These are phyloP conservation scores for Apoda limacodes DNA, from an alignment of 2,888 invertebrate species.

Conservation along the genomic window DNA sequence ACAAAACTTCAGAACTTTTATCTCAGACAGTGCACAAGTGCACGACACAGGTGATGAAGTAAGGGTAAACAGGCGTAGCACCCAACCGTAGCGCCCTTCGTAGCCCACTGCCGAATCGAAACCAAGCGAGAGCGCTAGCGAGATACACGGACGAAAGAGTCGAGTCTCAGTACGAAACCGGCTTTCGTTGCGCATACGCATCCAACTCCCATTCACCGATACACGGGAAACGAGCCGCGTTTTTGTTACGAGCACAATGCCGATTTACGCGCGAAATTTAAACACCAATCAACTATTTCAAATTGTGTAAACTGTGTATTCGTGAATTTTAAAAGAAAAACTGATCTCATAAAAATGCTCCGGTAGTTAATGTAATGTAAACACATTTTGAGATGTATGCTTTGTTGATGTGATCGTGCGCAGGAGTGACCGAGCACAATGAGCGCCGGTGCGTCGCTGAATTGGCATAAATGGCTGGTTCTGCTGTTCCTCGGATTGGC, in stretches of 20 bases:
- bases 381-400: conserved; percentile 25
- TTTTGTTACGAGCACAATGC: conserved; percentile 32
- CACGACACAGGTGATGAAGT: conserved; percentile 32
- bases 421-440: conserved; percentile 51
- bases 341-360: conserved; percentile 21
- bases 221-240: conserved; percentile 24
- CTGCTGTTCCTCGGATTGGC: conserved; percentile 66
- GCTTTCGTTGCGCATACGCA: conserved; percentile 59
- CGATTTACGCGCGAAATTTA: conserved; percentile 25
- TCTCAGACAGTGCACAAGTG: conserved; percentile 6
- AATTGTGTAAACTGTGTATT: conserved; percentile 6
- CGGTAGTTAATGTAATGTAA: conserved; percentile 23
- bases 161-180: conserved; percentile 43
- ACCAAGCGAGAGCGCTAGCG: conserved; percentile 30
- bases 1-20: conserved; percentile 18
- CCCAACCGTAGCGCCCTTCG: conserved; percentile 46
- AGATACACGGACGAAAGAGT: conserved; percentile 15
- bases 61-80: conserved; percentile 46
- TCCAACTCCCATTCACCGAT: conserved; percentile 22
- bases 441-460: conserved; percentile 52
- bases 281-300: too few species aligned
- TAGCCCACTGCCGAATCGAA: conserved; percentile 41
- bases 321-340: conserved; percentile 3
- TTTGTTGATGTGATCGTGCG: conserved; percentile 34
- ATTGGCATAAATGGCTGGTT: conserved; percentile 68